A percentile compares a stretch with the other conserved stretches of the same genome.
phyloP scores from a whole-genome alignment of 2,888 invertebrate species.

The Steinernema hermaphroditum region DNA sequence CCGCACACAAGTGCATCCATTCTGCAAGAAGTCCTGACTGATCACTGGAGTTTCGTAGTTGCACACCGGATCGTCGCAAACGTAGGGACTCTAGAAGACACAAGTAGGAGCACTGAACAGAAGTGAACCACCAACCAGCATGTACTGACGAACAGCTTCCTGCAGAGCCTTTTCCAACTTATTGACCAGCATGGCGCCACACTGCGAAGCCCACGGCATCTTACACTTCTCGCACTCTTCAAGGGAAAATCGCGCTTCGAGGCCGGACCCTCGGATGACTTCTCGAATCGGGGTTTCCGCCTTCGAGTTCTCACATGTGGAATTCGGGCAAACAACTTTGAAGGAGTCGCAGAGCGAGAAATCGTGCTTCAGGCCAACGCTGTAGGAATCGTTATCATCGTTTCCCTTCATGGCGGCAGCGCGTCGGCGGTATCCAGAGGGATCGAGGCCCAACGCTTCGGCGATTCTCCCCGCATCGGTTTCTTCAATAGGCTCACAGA shows the following conservation, averaged over 20 bases:
- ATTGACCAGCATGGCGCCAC: slow-evolving; percentile 12
- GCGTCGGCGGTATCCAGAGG: slow-evolving; percentile 45
- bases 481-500: slow-evolving; percentile 93
- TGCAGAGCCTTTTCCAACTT: slow-evolving; percentile 30
- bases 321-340: slow-evolving; percentile 34
- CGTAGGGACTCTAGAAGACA: slow-evolving; percentile 41
- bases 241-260: slow-evolving; percentile 1
- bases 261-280: background rate
- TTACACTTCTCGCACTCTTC: slow-evolving; percentile 19
- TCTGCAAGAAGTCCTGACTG: slow-evolving; percentile 43
- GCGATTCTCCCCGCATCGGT: slow-evolving; percentile 88
- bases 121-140: background rate
- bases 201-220: background rate
- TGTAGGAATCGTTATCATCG: slow-evolving; percentile 42
- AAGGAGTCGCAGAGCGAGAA: slow-evolving; percentile 51
- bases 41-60: slow-evolving; percentile 41
- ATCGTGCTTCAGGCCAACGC: slow-evolving; percentile 34
- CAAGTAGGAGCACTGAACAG: too few relatives aligned
- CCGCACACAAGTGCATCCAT: slow-evolving; percentile 53
- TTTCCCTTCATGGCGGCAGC: slow-evolving; percentile 40
- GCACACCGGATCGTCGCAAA: slow-evolving; percentile 56
- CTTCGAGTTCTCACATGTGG: background rate
- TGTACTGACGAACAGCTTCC: slow-evolving; percentile 10
- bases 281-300: background rate
- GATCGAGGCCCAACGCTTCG: slow-evolving; percentile 77